Evolutionary conservation across 2,113 vertebrate species (phyloP).

Genomic region (Dicrurus megarhynchus): DNA sequence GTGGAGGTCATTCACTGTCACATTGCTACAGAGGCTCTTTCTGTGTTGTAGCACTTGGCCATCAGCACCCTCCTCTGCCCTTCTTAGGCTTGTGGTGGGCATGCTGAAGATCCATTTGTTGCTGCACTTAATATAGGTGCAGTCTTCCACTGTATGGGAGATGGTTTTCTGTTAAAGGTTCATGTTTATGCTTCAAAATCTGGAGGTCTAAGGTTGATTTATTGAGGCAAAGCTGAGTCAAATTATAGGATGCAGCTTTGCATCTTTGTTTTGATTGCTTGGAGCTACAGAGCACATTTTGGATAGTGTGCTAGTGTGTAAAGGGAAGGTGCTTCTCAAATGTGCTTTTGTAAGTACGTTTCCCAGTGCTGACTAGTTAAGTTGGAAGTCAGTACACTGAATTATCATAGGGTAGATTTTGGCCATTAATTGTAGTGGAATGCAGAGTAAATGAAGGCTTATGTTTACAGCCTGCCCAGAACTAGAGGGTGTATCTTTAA

Average conservation of each 20-base stretch:
- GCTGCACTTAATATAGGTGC: neutral
- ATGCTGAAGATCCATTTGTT: neutral
- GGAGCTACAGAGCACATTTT: neutral
- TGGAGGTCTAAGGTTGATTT: neutral
- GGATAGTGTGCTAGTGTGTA: neutral
- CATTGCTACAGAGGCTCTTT: neutral
- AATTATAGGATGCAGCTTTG: neutral
- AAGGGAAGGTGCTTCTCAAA: neutral
- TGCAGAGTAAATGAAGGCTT: neutral
- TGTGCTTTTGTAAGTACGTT: neutral
- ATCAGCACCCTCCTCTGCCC: neutral
- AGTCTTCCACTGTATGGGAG: neutral
- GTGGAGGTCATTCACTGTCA: rapidly evolving
- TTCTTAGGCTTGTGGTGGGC: neutral
- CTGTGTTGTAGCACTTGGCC: neutral
- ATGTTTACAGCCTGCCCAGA: neutral
- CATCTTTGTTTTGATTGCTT: neutral
- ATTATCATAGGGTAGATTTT: neutral
- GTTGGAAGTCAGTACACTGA: neutral
- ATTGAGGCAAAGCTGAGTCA: neutral
- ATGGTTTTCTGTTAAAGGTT: neutral
- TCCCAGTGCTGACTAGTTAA: neutral
- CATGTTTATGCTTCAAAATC: neutral
- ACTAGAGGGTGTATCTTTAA: neutral
- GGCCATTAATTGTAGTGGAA: neutral